Conservation (phyloP, 2,888 invertebrate species). For the Barypeithes pellucidus region DNA sequence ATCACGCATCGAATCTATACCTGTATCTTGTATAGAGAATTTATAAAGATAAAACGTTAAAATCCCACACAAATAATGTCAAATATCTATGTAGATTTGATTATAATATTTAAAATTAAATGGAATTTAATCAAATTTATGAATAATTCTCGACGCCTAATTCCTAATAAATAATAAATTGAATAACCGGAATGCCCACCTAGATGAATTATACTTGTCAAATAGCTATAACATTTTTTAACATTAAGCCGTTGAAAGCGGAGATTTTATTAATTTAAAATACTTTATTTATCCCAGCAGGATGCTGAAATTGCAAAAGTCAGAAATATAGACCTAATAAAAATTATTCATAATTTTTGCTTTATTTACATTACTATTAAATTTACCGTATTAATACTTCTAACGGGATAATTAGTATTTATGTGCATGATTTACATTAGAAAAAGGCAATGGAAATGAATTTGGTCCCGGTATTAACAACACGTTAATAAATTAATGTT, state of each 20-base stretch:
- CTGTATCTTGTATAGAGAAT: background rate
- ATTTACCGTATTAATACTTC: background rate
- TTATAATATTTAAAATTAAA: background rate
- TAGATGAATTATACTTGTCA: slow-evolving; percentile 1
- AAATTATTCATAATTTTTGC: background rate
- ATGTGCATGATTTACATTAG: background rate
- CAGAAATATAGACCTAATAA: background rate
- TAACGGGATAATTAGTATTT: background rate
- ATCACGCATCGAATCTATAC: background rate
- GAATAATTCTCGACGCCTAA: background rate
- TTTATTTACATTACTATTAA: background rate
- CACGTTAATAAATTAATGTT: background rate
- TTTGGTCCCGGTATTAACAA: background rate
- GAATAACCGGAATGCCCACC: slow-evolving; percentile 11
- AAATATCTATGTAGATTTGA: background rate
- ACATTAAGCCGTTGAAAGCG: slow-evolving; percentile 12
- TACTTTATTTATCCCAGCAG: background rate
- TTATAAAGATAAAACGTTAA: background rate
- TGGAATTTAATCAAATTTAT: slow-evolving; percentile 7
- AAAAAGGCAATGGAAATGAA: background rate
- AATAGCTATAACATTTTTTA: background rate
- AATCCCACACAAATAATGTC: background rate
- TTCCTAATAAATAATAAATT: slow-evolving; percentile 9
- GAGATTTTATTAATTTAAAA: slow-evolving; percentile 1
- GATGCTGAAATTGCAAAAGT: slow-evolving; percentile 1